Conservation (phyloP, 1,140 invertebrate species). For the Drosophila lowei region DNA sequence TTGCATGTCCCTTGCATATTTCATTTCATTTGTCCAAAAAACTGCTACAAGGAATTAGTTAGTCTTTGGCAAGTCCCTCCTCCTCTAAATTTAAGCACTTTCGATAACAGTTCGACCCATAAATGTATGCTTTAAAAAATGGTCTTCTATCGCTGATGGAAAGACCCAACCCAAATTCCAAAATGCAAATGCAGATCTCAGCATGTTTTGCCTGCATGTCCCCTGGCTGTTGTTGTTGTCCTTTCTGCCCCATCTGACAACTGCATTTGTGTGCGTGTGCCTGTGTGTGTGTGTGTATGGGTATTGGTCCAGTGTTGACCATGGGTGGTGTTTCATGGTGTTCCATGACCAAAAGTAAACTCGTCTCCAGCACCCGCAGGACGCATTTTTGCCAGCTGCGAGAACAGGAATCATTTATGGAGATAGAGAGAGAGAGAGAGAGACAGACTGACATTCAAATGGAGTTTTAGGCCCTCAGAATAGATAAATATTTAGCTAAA, state of each 20-base stretch:
- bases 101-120: neutral
- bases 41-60: conserved; percentile 28
- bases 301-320: conserved; percentile 15
- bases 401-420: conserved; percentile 12
- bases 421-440: neutral
- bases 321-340: conserved; percentile 12
- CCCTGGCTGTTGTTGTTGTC: conserved; percentile 1
- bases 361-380: neutral
- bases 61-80: neutral
- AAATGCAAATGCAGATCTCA: conserved; percentile 18
- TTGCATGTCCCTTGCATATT: conserved; percentile 35
- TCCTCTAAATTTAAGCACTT: neutral
- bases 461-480: neutral
- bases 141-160: no score
- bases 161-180: no score
- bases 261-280: conserved; percentile 4
- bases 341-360: neutral
- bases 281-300: neutral
- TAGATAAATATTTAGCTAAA: conserved; percentile 24
- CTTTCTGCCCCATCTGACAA: neutral
- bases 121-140: conserved; percentile 1
- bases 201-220: conserved; percentile 5
- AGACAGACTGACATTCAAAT: conserved; percentile 6
- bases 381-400: conserved; percentile 25
- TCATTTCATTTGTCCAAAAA: conserved; percentile 32